Percentiles rank a stretch among this genome's conserved stretches.
Conservation (phyloP, 2,888 invertebrate species). For the Empis stercorea region DNA sequence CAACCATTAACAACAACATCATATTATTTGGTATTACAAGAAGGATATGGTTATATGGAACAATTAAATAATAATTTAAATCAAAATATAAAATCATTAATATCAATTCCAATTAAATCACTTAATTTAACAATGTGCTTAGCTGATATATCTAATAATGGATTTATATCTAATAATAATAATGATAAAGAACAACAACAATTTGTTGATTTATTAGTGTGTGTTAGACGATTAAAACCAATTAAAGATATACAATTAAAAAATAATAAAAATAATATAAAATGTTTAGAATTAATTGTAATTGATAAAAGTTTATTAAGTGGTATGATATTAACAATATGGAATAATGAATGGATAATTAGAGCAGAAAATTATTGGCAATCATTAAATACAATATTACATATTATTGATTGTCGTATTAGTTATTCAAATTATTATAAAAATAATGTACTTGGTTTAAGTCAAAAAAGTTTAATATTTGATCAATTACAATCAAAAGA, state of each 20-base stretch:
- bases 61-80: constrained; percentile 19
- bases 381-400: constrained; percentile 52
- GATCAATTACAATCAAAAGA: constrained; percentile 59
- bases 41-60: constrained; percentile 48
- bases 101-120: constrained; percentile 52
- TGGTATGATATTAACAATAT: constrained; percentile 46
- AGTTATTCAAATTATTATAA: constrained; percentile 44
- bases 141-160: constrained; percentile 22
- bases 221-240: constrained; percentile 51
- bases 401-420: constrained; percentile 55
- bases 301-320: constrained; percentile 47
- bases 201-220: constrained; percentile 53
- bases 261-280: constrained; percentile 20
- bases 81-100: constrained; percentile 39
- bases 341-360: constrained; percentile 57
- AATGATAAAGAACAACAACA: constrained; percentile 6
- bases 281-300: constrained; percentile 52
- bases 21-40: constrained; percentile 50
- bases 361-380: constrained; percentile 48
- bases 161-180: constrained; percentile 4
- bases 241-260: constrained; percentile 41
- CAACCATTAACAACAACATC: constrained; percentile 54
- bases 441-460: constrained; percentile 39
- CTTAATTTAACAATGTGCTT: constrained; percentile 21
- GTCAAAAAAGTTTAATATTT: constrained; percentile 49